Conservation (phyloP, 2,888 invertebrate species). For the Sinhomidia bicolor region DNA sequence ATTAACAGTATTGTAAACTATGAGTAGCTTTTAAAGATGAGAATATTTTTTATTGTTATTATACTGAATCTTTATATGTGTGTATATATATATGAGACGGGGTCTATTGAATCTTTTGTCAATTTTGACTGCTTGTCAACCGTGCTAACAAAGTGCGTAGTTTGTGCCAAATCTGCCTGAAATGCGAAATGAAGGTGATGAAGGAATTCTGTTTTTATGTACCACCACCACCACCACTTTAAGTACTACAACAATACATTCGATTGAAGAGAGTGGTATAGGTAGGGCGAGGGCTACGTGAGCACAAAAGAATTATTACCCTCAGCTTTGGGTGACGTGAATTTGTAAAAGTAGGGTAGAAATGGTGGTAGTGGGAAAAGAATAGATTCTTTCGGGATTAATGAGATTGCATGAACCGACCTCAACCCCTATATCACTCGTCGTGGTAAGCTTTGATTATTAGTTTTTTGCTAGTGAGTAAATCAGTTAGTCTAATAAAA, state of each 20-base stretch:
- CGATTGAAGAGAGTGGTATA: background rate
- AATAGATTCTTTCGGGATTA: conserved; percentile 62
- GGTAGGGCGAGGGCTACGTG: too few relatives aligned
- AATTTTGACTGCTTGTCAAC: conserved; percentile 48
- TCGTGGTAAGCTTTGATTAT: conserved; percentile 42
- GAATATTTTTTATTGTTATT: too few relatives aligned
- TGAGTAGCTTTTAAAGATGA: background rate
- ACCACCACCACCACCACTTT: background rate
- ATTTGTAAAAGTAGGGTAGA: conserved; percentile 43
- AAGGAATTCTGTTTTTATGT: conserved; percentile 17
- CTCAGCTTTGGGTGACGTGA: conserved; percentile 32
- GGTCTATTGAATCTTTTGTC: conserved; percentile 29
- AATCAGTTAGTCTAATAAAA: conserved; percentile 14
- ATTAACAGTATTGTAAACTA: conserved; percentile 25
- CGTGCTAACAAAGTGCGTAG: conserved; percentile 34
- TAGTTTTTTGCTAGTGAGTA: background rate
- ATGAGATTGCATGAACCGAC: conserved; percentile 57
- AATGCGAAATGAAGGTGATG: conserved; percentile 48
- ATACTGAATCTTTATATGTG: background rate
- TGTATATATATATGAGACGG: background rate
- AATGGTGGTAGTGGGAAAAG: conserved; percentile 42
- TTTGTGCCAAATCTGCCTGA: conserved; percentile 38
- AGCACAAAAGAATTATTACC: conserved; percentile 47
- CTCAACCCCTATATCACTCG: conserved; percentile 47
- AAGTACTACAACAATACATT: background rate